Conservation (phyloP, 1,140 invertebrate genomes). For the Heliconius hewitsoni region DNA sequence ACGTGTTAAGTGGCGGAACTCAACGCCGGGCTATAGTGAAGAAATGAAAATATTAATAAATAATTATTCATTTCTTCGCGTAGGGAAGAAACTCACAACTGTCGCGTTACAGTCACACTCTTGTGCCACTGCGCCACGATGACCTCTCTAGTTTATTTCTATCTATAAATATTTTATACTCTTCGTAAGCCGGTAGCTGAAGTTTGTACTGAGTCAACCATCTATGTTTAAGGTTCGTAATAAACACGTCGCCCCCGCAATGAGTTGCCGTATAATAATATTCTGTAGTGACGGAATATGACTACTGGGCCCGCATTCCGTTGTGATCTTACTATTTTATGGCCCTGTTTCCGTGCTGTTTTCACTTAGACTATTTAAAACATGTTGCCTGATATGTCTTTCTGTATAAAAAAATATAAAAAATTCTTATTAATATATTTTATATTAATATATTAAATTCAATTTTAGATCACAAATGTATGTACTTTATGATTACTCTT, state of each 20-base stretch:
- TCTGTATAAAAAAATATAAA: neutral
- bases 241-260: conserved; percentile 42
- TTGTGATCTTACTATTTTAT: conserved; percentile 28
- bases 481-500: neutral
- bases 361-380: neutral
- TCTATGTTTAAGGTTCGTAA: conserved; percentile 37
- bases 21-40: no score
- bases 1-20: no score
- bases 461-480: neutral
- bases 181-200: conserved; percentile 20
- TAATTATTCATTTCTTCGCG: no score
- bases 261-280: conserved; percentile 31
- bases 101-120: no score
- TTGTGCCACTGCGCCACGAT: no score
- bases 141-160: neutral
- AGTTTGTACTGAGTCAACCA: conserved; percentile 41
- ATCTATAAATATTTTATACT: neutral
- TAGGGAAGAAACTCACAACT: no score
- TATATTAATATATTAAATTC: neutral
- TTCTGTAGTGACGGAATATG: conserved; percentile 40
- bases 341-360: conserved; percentile 17
- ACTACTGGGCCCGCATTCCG: conserved; percentile 34
- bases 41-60: no score
- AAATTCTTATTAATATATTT: conserved; percentile 15
- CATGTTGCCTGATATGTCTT: neutral